Conservation (phyloP, 2,113 vertebrate genomes). For the Aspiorhynchus laticeps region DNA sequence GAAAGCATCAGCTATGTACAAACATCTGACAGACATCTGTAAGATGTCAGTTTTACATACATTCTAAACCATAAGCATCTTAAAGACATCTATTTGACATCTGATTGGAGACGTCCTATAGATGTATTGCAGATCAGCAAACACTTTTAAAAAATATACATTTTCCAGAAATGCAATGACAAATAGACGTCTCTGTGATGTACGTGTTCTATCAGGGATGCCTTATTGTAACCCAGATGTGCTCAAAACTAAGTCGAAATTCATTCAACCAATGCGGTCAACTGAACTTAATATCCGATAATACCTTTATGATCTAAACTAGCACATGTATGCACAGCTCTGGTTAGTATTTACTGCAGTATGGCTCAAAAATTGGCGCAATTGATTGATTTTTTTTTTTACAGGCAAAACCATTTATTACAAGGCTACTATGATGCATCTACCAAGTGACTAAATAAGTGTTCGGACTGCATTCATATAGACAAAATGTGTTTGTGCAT, state of each 20-base stretch:
- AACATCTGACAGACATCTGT: no score
- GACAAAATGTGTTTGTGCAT: background rate
- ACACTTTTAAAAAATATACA: no score
- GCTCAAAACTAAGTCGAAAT: background rate
- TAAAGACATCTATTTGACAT: no score
- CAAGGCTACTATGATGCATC: background rate
- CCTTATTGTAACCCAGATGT: background rate
- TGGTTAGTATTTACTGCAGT: background rate
- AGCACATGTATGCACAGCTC: background rate
- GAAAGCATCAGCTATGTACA: no score
- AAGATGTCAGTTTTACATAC: no score
- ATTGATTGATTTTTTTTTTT: background rate
- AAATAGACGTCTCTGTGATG: no score
- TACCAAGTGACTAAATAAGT: constrained; percentile 7
- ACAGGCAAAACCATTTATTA: constrained; percentile 5
- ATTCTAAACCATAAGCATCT: no score
- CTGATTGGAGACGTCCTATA: no score
- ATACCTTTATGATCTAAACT: background rate
- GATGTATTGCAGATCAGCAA: no score
- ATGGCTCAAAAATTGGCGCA: background rate
- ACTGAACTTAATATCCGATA: background rate
- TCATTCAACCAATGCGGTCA: background rate
- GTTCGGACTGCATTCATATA: background rate
- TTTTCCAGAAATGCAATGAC: no score
- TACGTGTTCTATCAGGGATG: no score